Conservation (phyloP, 2,797 vertebrate species). For the Acridotheres tristis region DNA sequence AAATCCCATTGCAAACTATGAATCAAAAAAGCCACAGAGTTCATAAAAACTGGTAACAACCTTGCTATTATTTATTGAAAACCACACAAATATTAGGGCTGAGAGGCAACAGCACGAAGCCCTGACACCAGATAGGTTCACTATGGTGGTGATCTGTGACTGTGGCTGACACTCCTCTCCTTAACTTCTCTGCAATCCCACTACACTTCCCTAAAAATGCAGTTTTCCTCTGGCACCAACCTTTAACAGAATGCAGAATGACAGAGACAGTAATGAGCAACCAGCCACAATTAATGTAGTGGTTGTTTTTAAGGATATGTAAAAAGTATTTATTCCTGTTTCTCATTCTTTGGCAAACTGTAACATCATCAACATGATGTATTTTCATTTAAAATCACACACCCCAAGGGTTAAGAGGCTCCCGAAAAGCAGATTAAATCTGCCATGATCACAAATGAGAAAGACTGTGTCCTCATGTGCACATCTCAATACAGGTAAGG, state of each 20-base stretch:
- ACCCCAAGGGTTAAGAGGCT: neutral
- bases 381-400: neutral
- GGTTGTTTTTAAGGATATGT: accelerated
- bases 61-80: neutral
- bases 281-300: neutral
- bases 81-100: neutral
- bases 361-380: neutral
- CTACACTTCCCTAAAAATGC: neutral
- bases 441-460: neutral
- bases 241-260: neutral
- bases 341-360: neutral
- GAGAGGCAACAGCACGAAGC: neutral
- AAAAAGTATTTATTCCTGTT: neutral
- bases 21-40: neutral
- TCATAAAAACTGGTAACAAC: neutral
- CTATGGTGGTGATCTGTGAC: neutral
- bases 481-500: neutral
- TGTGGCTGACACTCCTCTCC: neutral
- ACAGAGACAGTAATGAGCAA: neutral
- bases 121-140: neutral
- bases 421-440: neutral
- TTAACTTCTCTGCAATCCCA: neutral
- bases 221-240: neutral
- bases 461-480: neutral
- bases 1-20: neutral